Conservation (phyloP, 2,113 vertebrate genomes). For the Nesospiza acunhae region DNA sequence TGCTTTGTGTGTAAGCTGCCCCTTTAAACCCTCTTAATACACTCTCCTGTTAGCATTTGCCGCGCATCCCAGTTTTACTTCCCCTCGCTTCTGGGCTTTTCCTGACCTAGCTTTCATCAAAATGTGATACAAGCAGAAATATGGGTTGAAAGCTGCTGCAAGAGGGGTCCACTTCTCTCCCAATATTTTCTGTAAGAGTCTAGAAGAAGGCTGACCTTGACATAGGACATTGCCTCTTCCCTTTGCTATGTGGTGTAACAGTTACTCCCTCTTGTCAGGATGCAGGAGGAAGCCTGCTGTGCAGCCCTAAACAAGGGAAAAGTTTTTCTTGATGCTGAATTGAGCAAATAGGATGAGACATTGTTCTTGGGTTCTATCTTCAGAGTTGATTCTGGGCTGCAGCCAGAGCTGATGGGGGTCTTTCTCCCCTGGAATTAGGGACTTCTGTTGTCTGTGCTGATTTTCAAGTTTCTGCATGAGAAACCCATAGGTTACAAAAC, state of each 20-base stretch:
- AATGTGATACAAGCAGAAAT: not conserved
- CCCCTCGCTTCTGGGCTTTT: not conserved
- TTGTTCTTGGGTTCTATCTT: not conserved
- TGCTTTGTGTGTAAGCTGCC: not conserved
- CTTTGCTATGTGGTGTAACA: rapidly evolving
- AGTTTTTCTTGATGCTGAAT: not conserved
- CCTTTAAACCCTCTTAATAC: not conserved
- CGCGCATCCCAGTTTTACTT: not conserved
- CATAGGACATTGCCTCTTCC: not conserved
- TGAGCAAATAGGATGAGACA: not conserved
- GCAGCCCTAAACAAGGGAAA: not conserved
- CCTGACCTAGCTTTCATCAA: not conserved
- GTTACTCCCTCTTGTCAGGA: not conserved
- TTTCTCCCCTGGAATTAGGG: not conserved
- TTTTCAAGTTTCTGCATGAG: not conserved
- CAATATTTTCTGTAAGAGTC: not conserved
- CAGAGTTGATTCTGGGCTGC: not conserved
- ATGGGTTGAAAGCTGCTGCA: not conserved
- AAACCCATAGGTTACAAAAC: not conserved
- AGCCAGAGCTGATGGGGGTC: not conserved
- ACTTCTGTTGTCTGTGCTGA: not conserved
- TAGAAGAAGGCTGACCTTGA: not conserved
- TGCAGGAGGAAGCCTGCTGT: not conserved
- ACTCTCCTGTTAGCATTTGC: not conserved
- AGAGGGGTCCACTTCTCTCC: not conserved